A percentile compares a stretch with the other conserved stretches of the same genome.
Conservation (phyloP, 2,113 vertebrate species). For the Callopanchax toddi region DNA sequence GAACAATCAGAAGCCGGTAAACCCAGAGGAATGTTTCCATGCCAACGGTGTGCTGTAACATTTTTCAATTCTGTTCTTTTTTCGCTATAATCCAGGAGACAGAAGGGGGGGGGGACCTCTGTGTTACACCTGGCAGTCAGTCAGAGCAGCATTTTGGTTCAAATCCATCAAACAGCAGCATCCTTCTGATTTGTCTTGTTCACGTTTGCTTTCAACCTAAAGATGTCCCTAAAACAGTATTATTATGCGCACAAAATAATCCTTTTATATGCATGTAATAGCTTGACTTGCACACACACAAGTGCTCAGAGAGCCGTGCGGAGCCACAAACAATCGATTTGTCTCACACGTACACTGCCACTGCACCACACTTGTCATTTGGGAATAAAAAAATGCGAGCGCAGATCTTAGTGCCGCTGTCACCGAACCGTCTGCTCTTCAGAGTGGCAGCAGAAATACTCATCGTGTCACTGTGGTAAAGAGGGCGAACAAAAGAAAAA, state of each 20-base stretch:
- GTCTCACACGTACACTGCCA: background rate
- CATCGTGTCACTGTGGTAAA: background rate
- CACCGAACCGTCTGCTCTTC: conserved; percentile 3
- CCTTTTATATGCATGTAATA: conserved; percentile 10
- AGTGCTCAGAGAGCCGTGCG: conserved; percentile 1
- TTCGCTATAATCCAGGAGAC: conserved; percentile 53
- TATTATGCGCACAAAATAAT: background rate
- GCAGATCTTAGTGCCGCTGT: background rate
- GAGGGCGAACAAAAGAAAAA: background rate
- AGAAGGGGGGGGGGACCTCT: conserved; percentile 48
- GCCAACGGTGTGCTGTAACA: conserved; percentile 67
- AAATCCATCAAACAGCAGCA: conserved; percentile 9
- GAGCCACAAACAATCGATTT: conserved; percentile 23
- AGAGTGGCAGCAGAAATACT: background rate
- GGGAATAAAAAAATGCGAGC: conserved; percentile 1
- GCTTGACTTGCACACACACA: conserved; percentile 16
- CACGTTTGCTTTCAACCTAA: conserved; percentile 5
- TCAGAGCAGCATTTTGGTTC: conserved; percentile 20
- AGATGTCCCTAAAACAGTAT: conserved; percentile 1
- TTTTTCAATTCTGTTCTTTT: conserved; percentile 61
- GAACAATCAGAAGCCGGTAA: conserved; percentile 62
- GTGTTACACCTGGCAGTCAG: conserved; percentile 4
- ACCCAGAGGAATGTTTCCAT: conserved; percentile 72
- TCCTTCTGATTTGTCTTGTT: conserved; percentile 17
- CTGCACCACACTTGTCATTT: conserved; percentile 4